A percentile compares a stretch with the other conserved stretches of the same genome.
Conservation (phyloP, 2,797 vertebrate species). For the Gallinago nigripennis region DNA sequence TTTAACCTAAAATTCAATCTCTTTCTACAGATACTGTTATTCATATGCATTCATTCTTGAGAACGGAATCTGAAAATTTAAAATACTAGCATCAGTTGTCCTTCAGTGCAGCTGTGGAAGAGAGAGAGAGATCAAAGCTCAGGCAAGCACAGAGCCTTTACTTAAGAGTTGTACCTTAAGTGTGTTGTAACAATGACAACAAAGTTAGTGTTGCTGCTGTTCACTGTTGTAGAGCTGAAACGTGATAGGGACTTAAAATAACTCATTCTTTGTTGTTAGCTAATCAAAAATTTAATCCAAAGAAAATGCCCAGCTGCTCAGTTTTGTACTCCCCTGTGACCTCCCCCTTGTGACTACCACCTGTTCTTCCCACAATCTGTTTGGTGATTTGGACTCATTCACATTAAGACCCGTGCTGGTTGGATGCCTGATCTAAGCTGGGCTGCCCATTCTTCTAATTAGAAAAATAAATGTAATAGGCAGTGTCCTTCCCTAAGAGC, state of each 20-base stretch:
- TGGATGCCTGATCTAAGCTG: background rate
- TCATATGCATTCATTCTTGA: background rate
- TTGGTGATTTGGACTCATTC: background rate
- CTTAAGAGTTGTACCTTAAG: background rate
- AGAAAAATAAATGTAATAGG: background rate
- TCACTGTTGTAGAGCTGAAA: background rate
- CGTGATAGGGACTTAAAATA: background rate
- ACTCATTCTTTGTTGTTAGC: background rate
- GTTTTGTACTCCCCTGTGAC: background rate
- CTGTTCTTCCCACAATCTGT: background rate
- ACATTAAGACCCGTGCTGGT: background rate
- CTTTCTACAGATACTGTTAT: background rate
- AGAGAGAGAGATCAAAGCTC: background rate
- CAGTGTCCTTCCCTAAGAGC: background rate
- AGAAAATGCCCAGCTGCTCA: constrained; percentile 3
- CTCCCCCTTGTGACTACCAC: background rate
- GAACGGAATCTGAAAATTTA: background rate
- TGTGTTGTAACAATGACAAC: background rate
- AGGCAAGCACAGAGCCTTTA: background rate
- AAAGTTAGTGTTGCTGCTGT: background rate
- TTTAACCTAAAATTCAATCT: background rate
- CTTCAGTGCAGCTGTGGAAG: background rate
- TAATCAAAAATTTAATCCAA: background rate
- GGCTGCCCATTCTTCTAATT: background rate
- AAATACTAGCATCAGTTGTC: background rate